Percentiles rank a stretch among this genome's conserved stretches.
These are phyloP conservation scores for Cerastoderma edule DNA, from an alignment of 2,888 invertebrate genomes.

Conservation along the genomic window DNA sequence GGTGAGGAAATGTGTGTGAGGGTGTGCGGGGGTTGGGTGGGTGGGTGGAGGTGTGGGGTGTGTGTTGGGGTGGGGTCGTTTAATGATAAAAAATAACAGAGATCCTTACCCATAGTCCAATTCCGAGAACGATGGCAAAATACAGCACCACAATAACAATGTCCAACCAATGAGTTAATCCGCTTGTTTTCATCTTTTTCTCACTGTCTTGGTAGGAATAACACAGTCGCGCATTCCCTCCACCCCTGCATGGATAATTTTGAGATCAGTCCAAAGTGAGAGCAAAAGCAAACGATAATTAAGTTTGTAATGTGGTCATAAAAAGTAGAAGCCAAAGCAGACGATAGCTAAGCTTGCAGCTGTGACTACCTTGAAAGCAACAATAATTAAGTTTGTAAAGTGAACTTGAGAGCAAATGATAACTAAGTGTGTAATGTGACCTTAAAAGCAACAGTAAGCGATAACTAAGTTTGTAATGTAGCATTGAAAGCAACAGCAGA, in stretches of 20 bases:
- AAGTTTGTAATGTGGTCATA: neutral
- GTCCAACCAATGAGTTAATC: slow-evolving; percentile 60
- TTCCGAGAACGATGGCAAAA: slow-evolving; percentile 56
- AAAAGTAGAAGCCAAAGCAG: neutral
- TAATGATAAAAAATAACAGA: neutral
- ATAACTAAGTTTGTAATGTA: too few relatives aligned
- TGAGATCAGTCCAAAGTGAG: neutral
- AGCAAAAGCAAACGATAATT: neutral
- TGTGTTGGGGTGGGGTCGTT: too few relatives aligned
- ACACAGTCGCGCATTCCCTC: too few relatives aligned
- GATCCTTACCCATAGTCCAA: slow-evolving; percentile 59
- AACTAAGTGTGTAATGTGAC: too few relatives aligned
- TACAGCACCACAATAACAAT: slow-evolving; percentile 58
- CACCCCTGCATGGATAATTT: neutral
- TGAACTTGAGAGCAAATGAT: too few relatives aligned
- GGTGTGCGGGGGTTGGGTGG: too few relatives aligned
- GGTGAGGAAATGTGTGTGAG: too few relatives aligned
- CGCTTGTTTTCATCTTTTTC: slow-evolving; percentile 35
- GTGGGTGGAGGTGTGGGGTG: too few relatives aligned
- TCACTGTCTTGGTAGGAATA: too few relatives aligned
- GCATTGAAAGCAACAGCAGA: too few relatives aligned
- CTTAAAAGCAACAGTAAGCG: too few relatives aligned
- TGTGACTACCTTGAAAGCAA: neutral
- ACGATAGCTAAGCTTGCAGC: neutral
- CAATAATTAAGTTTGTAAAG: neutral